Conservation (phyloP, 2,113 vertebrate genomes). For the Riparia riparia region DNA sequence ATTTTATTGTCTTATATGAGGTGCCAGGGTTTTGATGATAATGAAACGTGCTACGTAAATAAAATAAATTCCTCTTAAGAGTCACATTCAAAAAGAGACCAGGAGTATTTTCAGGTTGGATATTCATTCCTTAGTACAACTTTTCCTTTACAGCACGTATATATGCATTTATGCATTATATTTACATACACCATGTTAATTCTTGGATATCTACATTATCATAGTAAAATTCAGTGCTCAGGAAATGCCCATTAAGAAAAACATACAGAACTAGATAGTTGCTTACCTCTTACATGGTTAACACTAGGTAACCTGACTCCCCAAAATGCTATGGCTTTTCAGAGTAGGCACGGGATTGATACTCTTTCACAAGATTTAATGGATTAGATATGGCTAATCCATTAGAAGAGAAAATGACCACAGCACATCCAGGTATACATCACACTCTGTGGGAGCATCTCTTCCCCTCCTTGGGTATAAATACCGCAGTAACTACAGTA, state of each 20-base stretch:
- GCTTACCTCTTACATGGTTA: not conserved
- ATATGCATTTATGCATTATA: not conserved
- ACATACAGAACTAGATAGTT: not conserved
- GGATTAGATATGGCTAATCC: not conserved
- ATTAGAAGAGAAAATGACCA: not conserved
- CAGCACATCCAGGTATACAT: not conserved
- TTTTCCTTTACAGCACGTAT: not conserved
- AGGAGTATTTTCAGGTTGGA: not conserved
- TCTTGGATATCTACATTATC: not conserved
- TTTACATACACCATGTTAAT: not conserved
- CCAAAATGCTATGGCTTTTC: not conserved
- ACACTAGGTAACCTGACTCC: not conserved
- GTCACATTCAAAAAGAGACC: not conserved
- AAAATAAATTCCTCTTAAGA: not conserved
- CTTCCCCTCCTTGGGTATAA: not conserved
- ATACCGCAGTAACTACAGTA: not conserved
- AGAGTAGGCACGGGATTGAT: accelerated
- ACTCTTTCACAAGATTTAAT: not conserved
- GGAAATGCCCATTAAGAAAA: not conserved
- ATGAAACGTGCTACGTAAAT: not conserved
- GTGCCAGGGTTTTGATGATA: not conserved
- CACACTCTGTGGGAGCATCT: not conserved
- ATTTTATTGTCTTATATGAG: not conserved
- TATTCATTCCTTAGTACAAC: not conserved
- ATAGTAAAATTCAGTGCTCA: not conserved